Conservation (phyloP, 2,888 invertebrate species). For the Pandemis heparana region DNA sequence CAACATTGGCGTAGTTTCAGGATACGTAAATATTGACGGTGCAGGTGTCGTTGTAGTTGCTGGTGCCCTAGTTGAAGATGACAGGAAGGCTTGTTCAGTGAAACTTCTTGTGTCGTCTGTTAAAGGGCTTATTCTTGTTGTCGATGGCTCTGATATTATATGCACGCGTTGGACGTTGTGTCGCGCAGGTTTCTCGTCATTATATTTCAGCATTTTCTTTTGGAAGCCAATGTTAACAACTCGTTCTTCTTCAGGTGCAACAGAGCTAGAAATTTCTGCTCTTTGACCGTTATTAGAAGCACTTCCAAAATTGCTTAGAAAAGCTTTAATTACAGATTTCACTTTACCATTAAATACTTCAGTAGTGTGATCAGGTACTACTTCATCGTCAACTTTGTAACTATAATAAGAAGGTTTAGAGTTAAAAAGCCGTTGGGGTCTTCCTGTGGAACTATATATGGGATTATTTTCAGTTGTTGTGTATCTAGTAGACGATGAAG, state of each 20-base stretch:
- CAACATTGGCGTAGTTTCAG: constrained; percentile 56
- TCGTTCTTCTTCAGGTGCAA: constrained; percentile 59
- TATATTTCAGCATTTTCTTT: constrained; percentile 65
- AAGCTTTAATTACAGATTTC: constrained; percentile 74
- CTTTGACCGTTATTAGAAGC: constrained; percentile 54
- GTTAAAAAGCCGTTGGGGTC: constrained; percentile 53
- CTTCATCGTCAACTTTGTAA: constrained; percentile 73
- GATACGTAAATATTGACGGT: constrained; percentile 52
- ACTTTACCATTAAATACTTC: constrained; percentile 75
- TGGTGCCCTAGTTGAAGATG: constrained; percentile 58
- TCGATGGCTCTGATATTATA: constrained; percentile 70
- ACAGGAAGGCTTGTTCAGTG: constrained; percentile 47
- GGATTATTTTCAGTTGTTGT: constrained; percentile 51
- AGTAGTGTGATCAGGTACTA: constrained; percentile 72
- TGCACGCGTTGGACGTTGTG: constrained; percentile 67
- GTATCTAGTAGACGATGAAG: constrained; percentile 54
- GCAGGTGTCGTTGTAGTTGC: constrained; percentile 57
- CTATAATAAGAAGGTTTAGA: constrained; percentile 71
- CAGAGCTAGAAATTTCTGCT: constrained; percentile 46
- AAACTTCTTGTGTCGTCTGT: constrained; percentile 51
- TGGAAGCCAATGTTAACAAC: constrained; percentile 74
- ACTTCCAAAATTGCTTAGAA: constrained; percentile 67
- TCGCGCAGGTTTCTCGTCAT: constrained; percentile 64
- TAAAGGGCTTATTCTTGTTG: constrained; percentile 53
- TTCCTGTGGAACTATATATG: constrained; percentile 47